Base-by-base conservation (phyloP, 2,797 vertebrate genomes). In the Pampus argenteus region DNA sequence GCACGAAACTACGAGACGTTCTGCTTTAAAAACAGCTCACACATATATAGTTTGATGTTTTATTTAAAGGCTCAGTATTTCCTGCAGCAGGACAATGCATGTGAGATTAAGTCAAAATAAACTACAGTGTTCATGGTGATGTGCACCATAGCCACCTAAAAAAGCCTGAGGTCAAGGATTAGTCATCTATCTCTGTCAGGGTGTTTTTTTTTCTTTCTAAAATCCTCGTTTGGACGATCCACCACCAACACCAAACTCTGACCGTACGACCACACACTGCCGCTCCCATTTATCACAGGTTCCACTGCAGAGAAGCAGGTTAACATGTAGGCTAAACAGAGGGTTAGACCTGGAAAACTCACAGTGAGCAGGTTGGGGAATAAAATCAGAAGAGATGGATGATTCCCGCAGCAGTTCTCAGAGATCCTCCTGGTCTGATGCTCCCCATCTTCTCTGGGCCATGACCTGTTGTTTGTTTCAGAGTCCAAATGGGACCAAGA, bases 131-230 rank as follows among this genome's bases (percentile, higher is more conserved):
- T 26, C 26, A 26, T 26, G 26, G 26, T 26, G 26, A 26, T 26
- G 26, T 63, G 9, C 29, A 49, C 54, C 45, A 61, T 6, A 26
- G 18, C 26, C n/a, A 44, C 57, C 49, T 62, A 26, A n/a, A 56
- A 51, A 58, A 51, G n/a, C 22, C 40, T 23, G 18, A 45, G 36
- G 25, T 31, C 49, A 18, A 61, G 57, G 47, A 59, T 40, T n/a
- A 59, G 36, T 17, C 45, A 78, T 82, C 29, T 42, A 20, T 85
- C 67, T 71, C n/a, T 6, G 34, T 64, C 70, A 45, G 54, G 20
- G 59, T 26, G 9, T 42, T 2, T 13, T 14, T 65, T 59, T 54
- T 56, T 67, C 50, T 71, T 57, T 8, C n/a, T 66, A 23, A 69
- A 51, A 71, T 56, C 71, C 56, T 49, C 52, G 42, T 71, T 51